These are phyloP conservation scores for Alauda arvensis DNA, from an alignment of 2,797 vertebrate genomes.

Conservation along the genomic window DNA sequence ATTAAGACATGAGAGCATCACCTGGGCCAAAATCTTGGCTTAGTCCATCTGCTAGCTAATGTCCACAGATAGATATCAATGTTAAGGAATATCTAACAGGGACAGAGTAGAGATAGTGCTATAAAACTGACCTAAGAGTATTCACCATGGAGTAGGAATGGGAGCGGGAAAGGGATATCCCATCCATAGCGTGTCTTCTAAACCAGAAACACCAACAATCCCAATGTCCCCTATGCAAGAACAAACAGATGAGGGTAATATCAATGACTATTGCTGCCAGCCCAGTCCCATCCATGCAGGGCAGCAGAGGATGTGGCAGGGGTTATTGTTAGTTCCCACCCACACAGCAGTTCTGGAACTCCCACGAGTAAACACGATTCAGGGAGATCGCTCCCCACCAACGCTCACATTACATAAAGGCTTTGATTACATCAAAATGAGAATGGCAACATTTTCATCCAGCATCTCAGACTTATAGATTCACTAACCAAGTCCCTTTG, in stretches of 20 bases:
- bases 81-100: background rate
- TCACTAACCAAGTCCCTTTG: background rate
- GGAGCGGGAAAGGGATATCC: background rate
- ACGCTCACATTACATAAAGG: constrained; percentile 17
- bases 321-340: constrained; percentile 3
- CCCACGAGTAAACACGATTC: constrained; percentile 18
- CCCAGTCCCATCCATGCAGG: background rate
- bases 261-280: background rate
- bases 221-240: background rate
- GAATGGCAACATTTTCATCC: background rate
- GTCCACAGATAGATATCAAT: background rate
- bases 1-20: background rate
- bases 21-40: background rate
- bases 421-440: background rate
- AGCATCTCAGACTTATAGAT: background rate
- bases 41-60: background rate
- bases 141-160: background rate
- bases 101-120: background rate
- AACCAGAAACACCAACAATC: background rate
- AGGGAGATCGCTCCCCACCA: constrained; percentile 15
- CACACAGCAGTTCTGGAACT: background rate
- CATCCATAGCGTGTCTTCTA: fast-evolving
- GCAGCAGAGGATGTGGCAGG: background rate
- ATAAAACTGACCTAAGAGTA: background rate
- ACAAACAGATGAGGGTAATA: background rate